phyloP scores from a whole-genome alignment of 2,888 invertebrate species.

The Tetheella fluctuosa region DNA sequence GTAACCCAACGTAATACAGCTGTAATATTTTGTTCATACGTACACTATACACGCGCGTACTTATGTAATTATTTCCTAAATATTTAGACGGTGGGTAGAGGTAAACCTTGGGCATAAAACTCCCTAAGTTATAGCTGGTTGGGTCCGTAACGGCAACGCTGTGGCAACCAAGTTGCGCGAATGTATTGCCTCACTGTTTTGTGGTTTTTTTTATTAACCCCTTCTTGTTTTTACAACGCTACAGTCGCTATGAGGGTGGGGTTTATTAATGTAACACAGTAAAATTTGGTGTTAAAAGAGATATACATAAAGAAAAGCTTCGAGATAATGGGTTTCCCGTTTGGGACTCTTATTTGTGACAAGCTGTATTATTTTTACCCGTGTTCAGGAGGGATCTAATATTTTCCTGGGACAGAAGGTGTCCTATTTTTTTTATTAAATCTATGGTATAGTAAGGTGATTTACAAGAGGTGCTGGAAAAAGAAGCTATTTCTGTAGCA shows the following conservation, averaged over 20 bases:
- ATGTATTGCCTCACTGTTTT: slow-evolving; percentile 45
- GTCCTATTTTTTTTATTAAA: no score
- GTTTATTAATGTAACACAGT: not conserved
- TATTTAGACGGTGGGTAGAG: slow-evolving; percentile 59
- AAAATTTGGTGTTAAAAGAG: slow-evolving; percentile 1
- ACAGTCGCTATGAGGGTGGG: slow-evolving; percentile 26
- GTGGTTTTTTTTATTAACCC: slow-evolving; percentile 34
- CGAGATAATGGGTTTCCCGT: not conserved
- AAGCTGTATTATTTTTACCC: no score
- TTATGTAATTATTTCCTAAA: slow-evolving; percentile 69
- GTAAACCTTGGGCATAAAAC: slow-evolving; percentile 58
- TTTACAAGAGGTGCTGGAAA: no score
- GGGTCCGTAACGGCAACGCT: slow-evolving; percentile 47
- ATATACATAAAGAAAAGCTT: not conserved
- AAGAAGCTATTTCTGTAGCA: no score
- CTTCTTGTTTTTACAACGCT: slow-evolving; percentile 9
- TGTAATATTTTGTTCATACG: slow-evolving; percentile 27
- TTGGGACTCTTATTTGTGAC: no score
- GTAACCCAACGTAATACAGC: slow-evolving; percentile 7
- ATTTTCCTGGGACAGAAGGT: no score
- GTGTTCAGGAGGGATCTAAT: no score
- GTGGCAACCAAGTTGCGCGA: slow-evolving; percentile 39
- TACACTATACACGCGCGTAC: slow-evolving; percentile 32
- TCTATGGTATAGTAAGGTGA: no score
- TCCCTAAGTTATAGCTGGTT: slow-evolving; percentile 56